Evolutionary conservation across 2,888 invertebrate species (phyloP), one percentile per base, ranked within the genome.

Genomic region (Priocnemis perturbator): DNA sequence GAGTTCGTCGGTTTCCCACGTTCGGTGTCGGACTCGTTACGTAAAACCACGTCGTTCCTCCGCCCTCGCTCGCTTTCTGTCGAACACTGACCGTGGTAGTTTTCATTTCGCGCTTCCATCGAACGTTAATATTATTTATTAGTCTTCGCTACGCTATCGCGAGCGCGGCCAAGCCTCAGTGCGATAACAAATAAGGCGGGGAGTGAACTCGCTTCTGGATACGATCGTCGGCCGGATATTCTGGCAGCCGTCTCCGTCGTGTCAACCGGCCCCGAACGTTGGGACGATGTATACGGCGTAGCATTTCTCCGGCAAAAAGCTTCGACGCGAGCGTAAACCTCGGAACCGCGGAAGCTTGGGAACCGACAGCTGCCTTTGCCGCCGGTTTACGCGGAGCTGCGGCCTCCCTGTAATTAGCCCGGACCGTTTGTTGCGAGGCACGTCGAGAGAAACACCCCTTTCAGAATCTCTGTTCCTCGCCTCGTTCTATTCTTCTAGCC

Each of bases 401-500:
- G 83, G 81, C 79, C 20, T 83, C 76, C 78, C 73, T 82, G 83
- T 86, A 86, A 87, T 87, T 87, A 87, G 81, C 78, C 71, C 7
- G 79, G 78, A 71, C 78, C 74, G 79, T 81, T 81, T 79, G 77
- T 73, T 72, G 77, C 73, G 64, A 67, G 73, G 75, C 72, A 69
- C 75, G 73, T 70, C 65, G 73, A 72, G 69, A 66, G 74, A 60
- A 71, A 70, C 76, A 73, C 44, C 53, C 44, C 57, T 50, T 59
- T 67, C 30, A 58, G 44, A 47, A 68, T 65, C 64, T 66, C 62
- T 60, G 57, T 50, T 55, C 23, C 63, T 60, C 67, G 50, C 23
- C 23, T 37, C 50, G 21, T 48, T 62, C 37, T 57, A 26, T 26
- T 47, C 37, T 17, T 23, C 47, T 23, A 5, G 21, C 50, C 45